Percentiles rank a stretch among this genome's conserved stretches.
These are phyloP conservation scores for Echinarachnius parma DNA, from an alignment of 53 echinoderm and acorn worm species.

Conservation along the genomic window DNA sequence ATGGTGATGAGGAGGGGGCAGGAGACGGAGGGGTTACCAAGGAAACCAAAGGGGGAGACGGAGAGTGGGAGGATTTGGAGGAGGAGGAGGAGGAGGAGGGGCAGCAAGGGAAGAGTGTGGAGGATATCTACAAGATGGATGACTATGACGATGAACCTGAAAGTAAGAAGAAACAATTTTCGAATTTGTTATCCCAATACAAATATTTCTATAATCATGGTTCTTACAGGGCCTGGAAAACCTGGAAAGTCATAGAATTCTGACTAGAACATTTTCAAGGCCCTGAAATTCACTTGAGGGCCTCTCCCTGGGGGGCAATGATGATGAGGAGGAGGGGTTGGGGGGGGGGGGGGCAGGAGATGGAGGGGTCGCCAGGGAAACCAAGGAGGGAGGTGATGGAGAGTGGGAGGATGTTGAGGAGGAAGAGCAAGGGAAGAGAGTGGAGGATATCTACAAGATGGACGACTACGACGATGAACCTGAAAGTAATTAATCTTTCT, in stretches of 20 bases:
- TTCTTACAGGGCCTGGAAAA: no score
- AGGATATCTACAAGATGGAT: neutral
- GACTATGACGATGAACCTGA: conserved; percentile 18
- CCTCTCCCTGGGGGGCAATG: no score
- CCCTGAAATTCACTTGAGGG: no score
- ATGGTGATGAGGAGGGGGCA: conserved; percentile 9
- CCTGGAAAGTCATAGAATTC: no score
- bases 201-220: no score
- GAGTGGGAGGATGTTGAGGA: neutral
- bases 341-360: neutral
- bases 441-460: neutral
- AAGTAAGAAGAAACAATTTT: no score
- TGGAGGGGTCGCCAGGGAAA: neutral
- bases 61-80: conserved; percentile 70
- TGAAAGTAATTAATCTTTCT: no score
- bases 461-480: conserved; percentile 23
- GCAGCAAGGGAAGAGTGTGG: no score
- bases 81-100: conserved; percentile 72
- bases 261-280: no score
- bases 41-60: conserved; percentile 1
- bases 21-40: neutral
- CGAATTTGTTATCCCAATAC: no score
- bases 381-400: neutral
- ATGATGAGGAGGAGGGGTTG: neutral
- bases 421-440: no score